These are phyloP conservation scores for Torymus auratus DNA, from an alignment of 2,888 invertebrate genomes.

Conservation along the genomic window DNA sequence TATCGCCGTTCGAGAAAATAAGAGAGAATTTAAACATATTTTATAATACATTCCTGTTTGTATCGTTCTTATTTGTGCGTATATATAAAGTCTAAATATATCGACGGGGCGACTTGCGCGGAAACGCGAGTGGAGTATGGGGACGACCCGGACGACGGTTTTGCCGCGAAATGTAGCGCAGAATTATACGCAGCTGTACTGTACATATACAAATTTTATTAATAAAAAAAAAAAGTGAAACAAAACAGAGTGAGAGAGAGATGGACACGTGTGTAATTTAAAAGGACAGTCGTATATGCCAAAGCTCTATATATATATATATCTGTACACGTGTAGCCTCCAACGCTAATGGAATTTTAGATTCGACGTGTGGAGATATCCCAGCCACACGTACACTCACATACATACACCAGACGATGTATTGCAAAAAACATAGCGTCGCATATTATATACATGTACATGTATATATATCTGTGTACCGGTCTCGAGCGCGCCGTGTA, in stretches of 20 bases:
- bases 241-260: background rate
- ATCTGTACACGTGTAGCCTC: background rate
- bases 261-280: slow-evolving; percentile 36
- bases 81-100: slow-evolving; percentile 13
- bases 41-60: slow-evolving; percentile 58
- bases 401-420: background rate
- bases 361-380: slow-evolving; percentile 9
- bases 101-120: too few species aligned
- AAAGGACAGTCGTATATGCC: slow-evolving; percentile 34
- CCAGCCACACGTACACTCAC: too few species aligned
- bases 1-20: slow-evolving; percentile 12
- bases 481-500: background rate
- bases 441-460: background rate
- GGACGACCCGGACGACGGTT: too few species aligned
- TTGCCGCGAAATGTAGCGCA: too few species aligned
- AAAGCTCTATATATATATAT: background rate
- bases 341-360: slow-evolving; percentile 49
- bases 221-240: background rate
- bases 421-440: slow-evolving; percentile 10
- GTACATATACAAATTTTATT: slow-evolving; percentile 53
- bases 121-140: too few species aligned
- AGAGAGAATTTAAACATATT: slow-evolving; percentile 52
- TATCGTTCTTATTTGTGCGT: slow-evolving; percentile 58
- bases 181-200: slow-evolving; percentile 6
- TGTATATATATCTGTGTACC: background rate